Base-by-base conservation (phyloP, 2,113 vertebrate species). In the Halcyon senegalensis region DNA sequence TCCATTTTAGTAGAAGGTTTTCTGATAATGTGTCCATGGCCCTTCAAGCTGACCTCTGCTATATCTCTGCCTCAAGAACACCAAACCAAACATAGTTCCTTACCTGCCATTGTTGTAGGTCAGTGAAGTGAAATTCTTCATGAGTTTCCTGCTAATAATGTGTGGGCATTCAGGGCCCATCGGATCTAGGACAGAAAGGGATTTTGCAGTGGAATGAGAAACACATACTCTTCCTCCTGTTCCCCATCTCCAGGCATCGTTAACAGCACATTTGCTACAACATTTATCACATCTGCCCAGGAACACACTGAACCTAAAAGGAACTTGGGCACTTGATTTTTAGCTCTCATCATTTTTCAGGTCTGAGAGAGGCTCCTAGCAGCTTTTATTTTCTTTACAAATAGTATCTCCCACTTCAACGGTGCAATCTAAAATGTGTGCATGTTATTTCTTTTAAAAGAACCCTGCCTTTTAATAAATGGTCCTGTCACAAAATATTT, bases 81-180 rank as follows among this genome's bases (percentile, higher is more conserved):
- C 4, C 41, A 50, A 28, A 66, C 11, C 35, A 55, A 53, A 48
- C 15, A 11, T 2, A 10, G 6, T 8, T 43, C 33, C 94, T 77
- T 80, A 98, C 98, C 98, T 98, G 96, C 98, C 98, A 4, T 98
- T 91, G 89, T 97, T 98, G 92, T 98, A 98, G 7, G 97, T 97
- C 89, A 98, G 27, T 1, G 97, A 98, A 50, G 97, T 98, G 64
- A 98, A 98, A 20, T 97, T 96, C 92, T 98, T 98, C 97, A 98
- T 95, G 66, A 98, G 94, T 25, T 98, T 98, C 91, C 9, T 96
- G 94, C 81, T 97, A 86, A 98, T 97, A 67, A 97, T 53, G 33
- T 96, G 95, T 35, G 98, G 98, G 51, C 98, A 93, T 8, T 96
- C 97, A 8, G 97, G 96, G 33, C 97, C 97, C 96, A 98, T 74